Evolutionary conservation across 2,797 vertebrate genomes (phyloP).

Genomic region (Sciaenops ocellatus): DNA sequence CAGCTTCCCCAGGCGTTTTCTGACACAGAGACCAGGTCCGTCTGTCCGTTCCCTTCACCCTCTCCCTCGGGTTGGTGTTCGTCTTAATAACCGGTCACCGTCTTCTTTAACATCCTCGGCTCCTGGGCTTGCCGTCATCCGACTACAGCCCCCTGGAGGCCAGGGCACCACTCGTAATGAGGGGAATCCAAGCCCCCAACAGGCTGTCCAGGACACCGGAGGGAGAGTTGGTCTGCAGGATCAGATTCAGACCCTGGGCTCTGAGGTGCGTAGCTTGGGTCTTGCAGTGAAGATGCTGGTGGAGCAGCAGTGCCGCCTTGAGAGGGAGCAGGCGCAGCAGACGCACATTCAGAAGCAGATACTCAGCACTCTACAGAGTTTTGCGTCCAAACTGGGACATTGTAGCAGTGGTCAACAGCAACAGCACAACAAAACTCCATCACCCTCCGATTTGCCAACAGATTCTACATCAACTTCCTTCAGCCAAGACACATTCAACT

Average conservation of each 20-base stretch:
- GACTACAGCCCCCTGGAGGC: constrained; percentile 59
- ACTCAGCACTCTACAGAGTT: constrained; percentile 86
- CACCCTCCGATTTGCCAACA: constrained; percentile 62
- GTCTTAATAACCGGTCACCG: constrained; percentile 70
- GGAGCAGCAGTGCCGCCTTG: constrained; percentile 87
- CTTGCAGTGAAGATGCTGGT: constrained; percentile 85
- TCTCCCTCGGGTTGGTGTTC: constrained; percentile 80
- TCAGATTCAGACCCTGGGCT: constrained; percentile 86
- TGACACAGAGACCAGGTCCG: constrained; percentile 72
- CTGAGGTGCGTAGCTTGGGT: constrained; percentile 86
- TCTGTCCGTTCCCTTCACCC: constrained; percentile 70
- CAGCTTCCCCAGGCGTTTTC: constrained; percentile 61
- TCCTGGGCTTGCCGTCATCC: constrained; percentile 54
- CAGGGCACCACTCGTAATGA: constrained; percentile 60
- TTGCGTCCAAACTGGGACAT: constrained; percentile 78
- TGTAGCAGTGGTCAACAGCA: constrained; percentile 66
- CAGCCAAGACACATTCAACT: constrained; percentile 74
- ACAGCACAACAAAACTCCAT: constrained; percentile 66
- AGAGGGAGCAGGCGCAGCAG: constrained; percentile 89
- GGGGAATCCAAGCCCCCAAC: constrained; percentile 71
- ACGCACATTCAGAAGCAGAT: constrained; percentile 91
- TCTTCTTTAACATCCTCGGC: constrained; percentile 63
- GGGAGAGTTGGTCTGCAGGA: constrained; percentile 73
- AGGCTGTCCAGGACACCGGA: constrained; percentile 61
- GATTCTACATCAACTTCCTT: constrained; percentile 73